These are phyloP conservation scores for Nicator chloris DNA, from an alignment of 2,113 vertebrate genomes.

Conservation along the genomic window DNA sequence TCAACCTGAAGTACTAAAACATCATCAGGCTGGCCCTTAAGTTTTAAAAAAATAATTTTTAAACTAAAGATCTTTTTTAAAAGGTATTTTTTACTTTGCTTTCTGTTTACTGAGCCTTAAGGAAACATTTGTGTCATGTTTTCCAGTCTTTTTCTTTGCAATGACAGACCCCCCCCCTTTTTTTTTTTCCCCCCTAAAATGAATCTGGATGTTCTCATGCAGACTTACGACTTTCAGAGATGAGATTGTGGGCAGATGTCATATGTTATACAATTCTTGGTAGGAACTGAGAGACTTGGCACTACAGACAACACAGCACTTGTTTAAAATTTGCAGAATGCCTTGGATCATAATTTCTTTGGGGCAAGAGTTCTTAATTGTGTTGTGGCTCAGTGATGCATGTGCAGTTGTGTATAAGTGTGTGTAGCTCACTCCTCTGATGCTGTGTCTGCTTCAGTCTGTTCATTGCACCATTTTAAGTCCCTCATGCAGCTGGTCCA, in stretches of 20 bases:
- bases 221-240: background rate
- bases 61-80: background rate
- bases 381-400: background rate
- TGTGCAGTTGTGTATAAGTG: background rate
- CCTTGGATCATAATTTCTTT: background rate
- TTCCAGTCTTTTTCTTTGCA: background rate
- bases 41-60: background rate
- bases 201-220: background rate
- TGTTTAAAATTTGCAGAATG: background rate
- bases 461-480: background rate
- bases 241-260: background rate
- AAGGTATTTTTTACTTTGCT: background rate
- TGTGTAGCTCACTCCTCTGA: background rate
- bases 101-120: conserved; percentile 18
- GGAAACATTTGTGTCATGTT: background rate
- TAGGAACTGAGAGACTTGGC: background rate
- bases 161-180: background rate
- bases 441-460: background rate
- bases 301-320: background rate
- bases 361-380: background rate
- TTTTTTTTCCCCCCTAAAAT: background rate
- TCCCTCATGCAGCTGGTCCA: background rate
- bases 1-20: conserved; percentile 1
- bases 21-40: background rate
- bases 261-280: background rate